Base-by-base conservation (phyloP, 1,140 invertebrate genomes). In the Drosophila bipectinata region DNA sequence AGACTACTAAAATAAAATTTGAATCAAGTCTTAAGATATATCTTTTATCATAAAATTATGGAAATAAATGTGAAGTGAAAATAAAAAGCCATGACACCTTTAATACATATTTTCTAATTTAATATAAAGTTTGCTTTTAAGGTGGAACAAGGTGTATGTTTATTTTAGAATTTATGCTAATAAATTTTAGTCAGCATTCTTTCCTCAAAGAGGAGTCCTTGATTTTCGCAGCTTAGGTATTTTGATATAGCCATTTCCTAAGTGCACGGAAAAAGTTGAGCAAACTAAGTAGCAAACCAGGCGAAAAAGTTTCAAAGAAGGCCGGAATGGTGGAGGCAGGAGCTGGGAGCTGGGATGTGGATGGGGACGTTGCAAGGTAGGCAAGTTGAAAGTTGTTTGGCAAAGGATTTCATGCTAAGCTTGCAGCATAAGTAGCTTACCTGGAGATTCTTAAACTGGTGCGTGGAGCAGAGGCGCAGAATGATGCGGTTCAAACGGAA, bases 371-470 rank as follows among this genome's bases (percentile, higher is more conserved):
- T 44, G 26, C 24, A 24, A 9, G 8, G 14, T 28, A 15, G 28
- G 45, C 57, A 21, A 64, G 34, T 73, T 54, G 34, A 26, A 64
- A 53, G 55, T 54, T 74, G 69, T 74, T 74, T 61, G 68, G 30
- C 56, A 47, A 72, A 62, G 55, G 72, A 63, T 69, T 69, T 76
- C 39, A 47, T 57, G 72, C 41, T 77, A 52, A 77, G 58, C 64
- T 45, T 34, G 37, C 15, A 72, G 44, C 51, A 15, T 87, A 87
- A 88, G 82, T 49, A 68, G 79, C 87, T 90, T 91, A 95, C 94
- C 93, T 95, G 94, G 56, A 95, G 92, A 90, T 95, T 95, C 87
- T 94, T 94, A 92, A 96, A 96, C 72, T 94, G 94, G 90, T 95
- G 95, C 32, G 94, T 95, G 62, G 92, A 93, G 68, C 92, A 93